phyloP scores from a whole-genome alignment of 2,888 invertebrate species.

The Formica aserva region DNA sequence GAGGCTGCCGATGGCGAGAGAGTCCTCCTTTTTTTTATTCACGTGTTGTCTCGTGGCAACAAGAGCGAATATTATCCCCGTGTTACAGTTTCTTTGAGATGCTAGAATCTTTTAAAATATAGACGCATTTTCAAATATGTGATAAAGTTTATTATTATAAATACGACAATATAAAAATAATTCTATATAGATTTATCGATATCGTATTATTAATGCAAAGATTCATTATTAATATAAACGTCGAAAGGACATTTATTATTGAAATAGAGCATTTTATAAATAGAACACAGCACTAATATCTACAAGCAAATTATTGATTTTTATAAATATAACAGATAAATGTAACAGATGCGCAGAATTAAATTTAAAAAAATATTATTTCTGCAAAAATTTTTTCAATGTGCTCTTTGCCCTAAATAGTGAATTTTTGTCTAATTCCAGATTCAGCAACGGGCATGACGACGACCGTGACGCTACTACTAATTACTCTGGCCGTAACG shows the following conservation, averaged over 20 bases:
- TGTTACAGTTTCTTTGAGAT: not conserved
- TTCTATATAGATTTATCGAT: not conserved
- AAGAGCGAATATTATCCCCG: not conserved
- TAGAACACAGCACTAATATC: not conserved
- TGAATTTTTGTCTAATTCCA: constrained; percentile 70
- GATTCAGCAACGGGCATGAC: constrained; percentile 72
- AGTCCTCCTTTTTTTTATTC: not conserved
- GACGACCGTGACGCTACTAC: constrained; percentile 73
- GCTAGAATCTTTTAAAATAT: not conserved
- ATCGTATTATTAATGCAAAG: not conserved
- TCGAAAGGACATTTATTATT: not conserved
- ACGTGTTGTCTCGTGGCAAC: not conserved
- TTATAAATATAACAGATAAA: not conserved
- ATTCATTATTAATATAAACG: not conserved
- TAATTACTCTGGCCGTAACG: constrained; percentile 74
- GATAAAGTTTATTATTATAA: not conserved
- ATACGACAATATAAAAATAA: not conserved
- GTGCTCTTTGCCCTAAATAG: not conserved
- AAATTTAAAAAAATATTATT: not conserved
- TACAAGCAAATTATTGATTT: not conserved
- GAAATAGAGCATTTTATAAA: not conserved
- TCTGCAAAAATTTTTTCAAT: not conserved
- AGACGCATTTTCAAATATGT: not conserved
- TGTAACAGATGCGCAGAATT: not conserved
- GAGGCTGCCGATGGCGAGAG: constrained; percentile 37